Evolutionary conservation across 2,888 invertebrate genomes (phyloP), one percentile per base, ranked within the genome.

Genomic region (Dryocosmus kuriphilus): DNA sequence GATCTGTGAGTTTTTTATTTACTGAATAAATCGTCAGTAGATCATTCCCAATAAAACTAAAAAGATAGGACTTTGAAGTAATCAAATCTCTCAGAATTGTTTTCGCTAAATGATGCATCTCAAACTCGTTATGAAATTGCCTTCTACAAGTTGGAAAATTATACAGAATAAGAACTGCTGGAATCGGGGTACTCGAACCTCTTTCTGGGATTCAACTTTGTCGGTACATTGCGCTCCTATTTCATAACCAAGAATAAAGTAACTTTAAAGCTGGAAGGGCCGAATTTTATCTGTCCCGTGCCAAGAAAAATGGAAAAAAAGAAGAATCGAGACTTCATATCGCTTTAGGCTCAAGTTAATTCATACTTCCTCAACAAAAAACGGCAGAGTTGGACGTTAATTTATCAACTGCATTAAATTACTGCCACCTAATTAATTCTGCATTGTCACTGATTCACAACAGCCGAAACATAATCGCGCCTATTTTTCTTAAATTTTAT

Each of bases 121-220:
- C 32, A 71, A 71, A 71, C 71, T 71, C 71, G 51, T 71, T 71
- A 51, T 71, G 32, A 51, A 71, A 71, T 71, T 51, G 71, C 51
- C 30, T 27, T 71, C n/a, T 71, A 32, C 46, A 51, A 71, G 30
- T 71, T 71, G 32, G 51, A 71, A 51, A 71, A 71, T 51, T 71
- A 71, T 71, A 30, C 71, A 32, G n/a, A 30, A 71, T 71, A 71
- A 14, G 51, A 71, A 71, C 60, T 51, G 30, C 27, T 71, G 55
- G 32, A 46, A 73, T 67, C 41, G 73, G 32, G 73, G 57, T 76
- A 76, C 75, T 75, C 75, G 38, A 76, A 62, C 51, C 71, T 41
- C 76, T 79, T 79, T 76, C 74, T 74, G 74, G 61, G 57, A 76
- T 76, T 60, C 74, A 79, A 76, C 76, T 79, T 79, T 79, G 38